Percentiles rank a stretch among this genome's conserved stretches.
phyloP scores from a whole-genome alignment of 2,113 vertebrate species.

The Anhinga anhinga region DNA sequence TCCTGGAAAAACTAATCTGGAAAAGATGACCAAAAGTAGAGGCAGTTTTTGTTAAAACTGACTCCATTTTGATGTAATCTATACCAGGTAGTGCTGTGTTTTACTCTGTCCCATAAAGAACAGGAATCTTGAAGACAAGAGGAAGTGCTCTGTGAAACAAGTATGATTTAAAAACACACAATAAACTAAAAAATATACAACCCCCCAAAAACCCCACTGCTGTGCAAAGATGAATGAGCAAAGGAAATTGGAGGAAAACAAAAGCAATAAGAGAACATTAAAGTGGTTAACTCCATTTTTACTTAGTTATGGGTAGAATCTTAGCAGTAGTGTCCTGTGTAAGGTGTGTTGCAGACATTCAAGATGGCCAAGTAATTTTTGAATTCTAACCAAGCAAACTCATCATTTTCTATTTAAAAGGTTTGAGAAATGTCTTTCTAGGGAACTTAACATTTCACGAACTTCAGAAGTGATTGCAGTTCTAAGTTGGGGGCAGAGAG shows the following conservation, averaged over 20 bases:
- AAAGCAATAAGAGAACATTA: neutral
- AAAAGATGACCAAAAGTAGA: neutral
- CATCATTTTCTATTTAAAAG: neutral
- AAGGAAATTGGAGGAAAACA: neutral
- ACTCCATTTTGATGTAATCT: neutral
- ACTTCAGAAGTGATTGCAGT: neutral
- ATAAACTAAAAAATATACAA: neutral
- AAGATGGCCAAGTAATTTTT: neutral
- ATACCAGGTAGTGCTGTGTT: accelerated
- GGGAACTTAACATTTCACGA: neutral
- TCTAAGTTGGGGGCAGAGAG: neutral
- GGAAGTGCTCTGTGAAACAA: neutral
- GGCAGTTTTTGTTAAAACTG: neutral
- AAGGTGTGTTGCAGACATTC: neutral
- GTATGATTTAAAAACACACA: neutral
- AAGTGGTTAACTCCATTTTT: neutral
- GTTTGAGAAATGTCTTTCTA: neutral
- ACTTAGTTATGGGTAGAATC: neutral
- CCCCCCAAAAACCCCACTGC: neutral
- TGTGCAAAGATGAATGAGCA: neutral
- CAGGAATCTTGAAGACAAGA: neutral
- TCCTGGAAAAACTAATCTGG: neutral
- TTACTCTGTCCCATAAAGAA: neutral
- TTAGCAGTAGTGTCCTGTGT: neutral
- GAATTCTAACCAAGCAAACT: neutral